Evolutionary conservation across 2,888 invertebrate genomes (phyloP).

Genomic region (Tinea trinotella): DNA sequence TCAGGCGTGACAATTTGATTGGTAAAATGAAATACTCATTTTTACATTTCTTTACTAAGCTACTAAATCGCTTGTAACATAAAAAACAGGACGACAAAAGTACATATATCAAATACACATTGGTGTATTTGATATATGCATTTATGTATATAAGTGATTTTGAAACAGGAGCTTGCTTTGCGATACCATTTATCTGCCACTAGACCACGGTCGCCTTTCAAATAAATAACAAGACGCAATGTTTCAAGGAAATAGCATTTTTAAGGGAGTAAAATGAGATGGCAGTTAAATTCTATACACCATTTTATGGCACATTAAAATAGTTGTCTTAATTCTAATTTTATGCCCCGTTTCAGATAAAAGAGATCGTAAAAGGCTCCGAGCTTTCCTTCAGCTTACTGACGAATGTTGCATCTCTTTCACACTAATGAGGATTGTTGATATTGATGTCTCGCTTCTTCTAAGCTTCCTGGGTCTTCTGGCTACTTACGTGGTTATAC

Average conservation of each 20-base stretch:
- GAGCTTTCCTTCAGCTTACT: conserved; percentile 45
- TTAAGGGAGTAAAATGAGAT: neutral
- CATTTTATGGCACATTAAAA: neutral
- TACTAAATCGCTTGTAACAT: too few relatives aligned
- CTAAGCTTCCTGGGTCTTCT: conserved; percentile 48
- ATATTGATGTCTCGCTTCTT: conserved; percentile 50
- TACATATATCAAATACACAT: too few relatives aligned
- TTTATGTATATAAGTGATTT: too few relatives aligned
- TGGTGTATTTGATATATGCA: too few relatives aligned
- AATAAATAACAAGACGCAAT: neutral
- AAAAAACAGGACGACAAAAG: too few relatives aligned
- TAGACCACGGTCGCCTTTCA: too few relatives aligned
- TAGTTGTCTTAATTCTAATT: conserved; percentile 1
- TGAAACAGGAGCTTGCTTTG: too few relatives aligned
- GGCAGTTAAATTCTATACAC: neutral
- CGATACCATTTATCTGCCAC: too few relatives aligned
- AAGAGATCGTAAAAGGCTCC: conserved; percentile 40
- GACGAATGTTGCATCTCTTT: conserved; percentile 49
- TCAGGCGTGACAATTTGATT: too few relatives aligned
- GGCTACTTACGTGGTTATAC: conserved; percentile 50
- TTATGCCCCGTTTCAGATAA: conserved; percentile 37
- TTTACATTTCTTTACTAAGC: too few relatives aligned
- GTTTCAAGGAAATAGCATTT: neutral
- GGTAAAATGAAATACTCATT: too few relatives aligned
- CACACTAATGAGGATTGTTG: conserved; percentile 47